phyloP scores from a whole-genome alignment of 1,140 invertebrate species.

The Oedothorax gibbosus region DNA sequence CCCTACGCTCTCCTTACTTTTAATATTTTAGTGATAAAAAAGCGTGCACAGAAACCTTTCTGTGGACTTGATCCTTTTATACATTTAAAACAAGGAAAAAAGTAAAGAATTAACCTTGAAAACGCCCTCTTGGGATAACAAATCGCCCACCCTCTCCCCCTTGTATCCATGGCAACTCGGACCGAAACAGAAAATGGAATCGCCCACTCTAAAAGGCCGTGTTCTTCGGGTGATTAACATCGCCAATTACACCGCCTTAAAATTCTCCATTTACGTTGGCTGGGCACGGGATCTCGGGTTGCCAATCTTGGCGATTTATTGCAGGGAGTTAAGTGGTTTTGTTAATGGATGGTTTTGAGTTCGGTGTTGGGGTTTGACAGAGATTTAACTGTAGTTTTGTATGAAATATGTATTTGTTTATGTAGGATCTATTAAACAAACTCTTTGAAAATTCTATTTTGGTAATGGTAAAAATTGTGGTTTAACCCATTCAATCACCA shows the following conservation, averaged over 20 bases:
- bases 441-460: no score
- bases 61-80: no score
- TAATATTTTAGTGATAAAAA: not conserved
- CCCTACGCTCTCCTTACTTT: no score
- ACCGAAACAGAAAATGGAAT: conserved; percentile 21
- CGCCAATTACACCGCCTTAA: conserved; percentile 44
- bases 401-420: no score
- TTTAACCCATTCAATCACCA: no score
- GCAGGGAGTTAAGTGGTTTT: not conserved
- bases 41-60: not conserved
- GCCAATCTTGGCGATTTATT: conserved; percentile 33
- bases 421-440: no score
- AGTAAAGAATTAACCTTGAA: conserved; percentile 22
- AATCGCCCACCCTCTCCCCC: conserved; percentile 18
- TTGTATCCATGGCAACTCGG: conserved; percentile 18
- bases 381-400: no score
- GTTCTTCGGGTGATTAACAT: conserved; percentile 36
- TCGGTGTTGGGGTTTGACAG: not conserved
- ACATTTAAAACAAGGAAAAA: no score
- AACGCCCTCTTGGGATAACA: conserved; percentile 20
- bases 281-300: not conserved
- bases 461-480: no score
- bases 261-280: conserved; percentile 28
- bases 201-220: not conserved
- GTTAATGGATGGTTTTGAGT: not conserved